Evolutionary conservation across 1,140 invertebrate genomes (phyloP).

Genomic region (Cryptotermes secundus): DNA sequence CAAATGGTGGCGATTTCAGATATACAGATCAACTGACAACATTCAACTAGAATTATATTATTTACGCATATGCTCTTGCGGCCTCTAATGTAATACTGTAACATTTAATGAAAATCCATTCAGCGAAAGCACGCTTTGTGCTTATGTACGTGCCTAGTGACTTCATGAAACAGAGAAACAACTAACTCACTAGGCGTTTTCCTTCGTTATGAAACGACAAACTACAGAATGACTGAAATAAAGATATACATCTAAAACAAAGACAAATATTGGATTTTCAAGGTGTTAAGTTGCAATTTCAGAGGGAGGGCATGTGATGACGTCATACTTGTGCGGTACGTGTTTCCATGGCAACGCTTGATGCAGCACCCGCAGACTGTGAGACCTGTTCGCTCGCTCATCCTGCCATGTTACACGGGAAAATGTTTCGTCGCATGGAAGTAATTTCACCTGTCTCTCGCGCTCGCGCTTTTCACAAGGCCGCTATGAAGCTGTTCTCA

Average conservation of each 20-base stretch:
- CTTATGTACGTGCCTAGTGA: too few species aligned
- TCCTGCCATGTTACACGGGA: not conserved
- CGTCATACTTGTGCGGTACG: not conserved
- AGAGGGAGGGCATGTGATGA: not conserved
- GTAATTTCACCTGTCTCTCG: conserved; percentile 4
- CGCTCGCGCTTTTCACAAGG: too few species aligned
- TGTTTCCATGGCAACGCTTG: not conserved
- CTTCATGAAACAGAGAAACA: too few species aligned
- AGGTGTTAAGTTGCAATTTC: conserved; percentile 3
- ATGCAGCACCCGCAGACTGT: not conserved
- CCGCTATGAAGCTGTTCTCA: not conserved
- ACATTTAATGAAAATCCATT: too few species aligned
- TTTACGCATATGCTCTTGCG: too few species aligned
- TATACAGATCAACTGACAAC: too few species aligned
- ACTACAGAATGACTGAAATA: not conserved
- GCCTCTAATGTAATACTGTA: too few species aligned
- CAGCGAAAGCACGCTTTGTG: too few species aligned
- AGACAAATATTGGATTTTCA: not conserved
- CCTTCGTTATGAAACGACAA: too few species aligned
- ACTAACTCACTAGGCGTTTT: too few species aligned
- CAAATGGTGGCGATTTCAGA: too few species aligned
- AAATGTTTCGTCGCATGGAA: not conserved
- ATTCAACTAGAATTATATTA: too few species aligned
- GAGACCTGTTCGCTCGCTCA: not conserved
- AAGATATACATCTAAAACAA: not conserved